phyloP scores from a whole-genome alignment of 2,888 invertebrate genomes.

The Pyralis farinalis region DNA sequence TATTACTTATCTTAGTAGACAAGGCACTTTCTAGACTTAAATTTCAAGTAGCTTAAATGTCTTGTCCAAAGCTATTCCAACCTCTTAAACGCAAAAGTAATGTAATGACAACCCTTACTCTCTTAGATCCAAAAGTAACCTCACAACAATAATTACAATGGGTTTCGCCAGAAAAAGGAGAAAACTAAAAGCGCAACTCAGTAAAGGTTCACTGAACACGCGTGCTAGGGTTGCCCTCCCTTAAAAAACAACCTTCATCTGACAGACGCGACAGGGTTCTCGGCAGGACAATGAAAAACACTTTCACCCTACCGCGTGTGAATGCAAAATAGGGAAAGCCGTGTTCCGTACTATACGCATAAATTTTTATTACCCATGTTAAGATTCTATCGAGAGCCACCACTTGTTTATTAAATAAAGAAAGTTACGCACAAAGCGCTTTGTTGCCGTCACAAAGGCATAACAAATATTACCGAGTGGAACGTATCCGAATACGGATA shows the following conservation, averaged over 20 bases:
- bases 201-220: conserved; percentile 35
- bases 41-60: too few relatives aligned
- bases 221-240: conserved; percentile 28
- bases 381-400: conserved; percentile 38
- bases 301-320: conserved; percentile 55
- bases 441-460: conserved; percentile 25
- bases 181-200: too few relatives aligned
- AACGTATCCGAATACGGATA: conserved; percentile 2
- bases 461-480: conserved; percentile 10
- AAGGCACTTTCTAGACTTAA: too few relatives aligned
- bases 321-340: conserved; percentile 61
- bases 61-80: too few relatives aligned
- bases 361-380: conserved; percentile 41
- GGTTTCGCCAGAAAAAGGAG: conserved; percentile 17
- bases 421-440: conserved; percentile 30
- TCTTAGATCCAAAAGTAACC: not conserved
- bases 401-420: conserved; percentile 49
- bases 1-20: too few relatives aligned
- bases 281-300: conserved; percentile 67
- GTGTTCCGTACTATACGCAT: conserved; percentile 28
- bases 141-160: conserved; percentile 18
- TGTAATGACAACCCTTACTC: not conserved
- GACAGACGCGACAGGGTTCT: conserved; percentile 43
- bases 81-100: too few relatives aligned
- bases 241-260: conserved; percentile 54